Evolutionary conservation across 2,888 invertebrate species (phyloP).

Genomic region (Thecocarcelia acutangulata): DNA sequence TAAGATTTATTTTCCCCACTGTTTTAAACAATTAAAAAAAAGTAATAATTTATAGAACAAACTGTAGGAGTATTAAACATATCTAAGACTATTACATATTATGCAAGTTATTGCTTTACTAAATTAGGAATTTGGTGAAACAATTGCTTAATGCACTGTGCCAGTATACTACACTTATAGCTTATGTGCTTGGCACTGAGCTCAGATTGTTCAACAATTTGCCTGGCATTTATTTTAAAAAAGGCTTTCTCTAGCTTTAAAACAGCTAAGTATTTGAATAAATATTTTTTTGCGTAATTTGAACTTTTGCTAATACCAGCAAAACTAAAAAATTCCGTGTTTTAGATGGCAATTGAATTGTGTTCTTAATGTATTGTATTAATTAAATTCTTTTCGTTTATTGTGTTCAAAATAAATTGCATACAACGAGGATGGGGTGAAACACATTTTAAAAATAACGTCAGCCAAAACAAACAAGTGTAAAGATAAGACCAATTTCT

Average conservation of each 20-base stretch:
- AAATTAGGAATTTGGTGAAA: too few relatives aligned
- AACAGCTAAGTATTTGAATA: constrained; percentile 13
- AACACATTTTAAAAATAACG: not conserved
- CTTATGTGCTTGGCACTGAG: too few relatives aligned
- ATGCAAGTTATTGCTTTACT: too few relatives aligned
- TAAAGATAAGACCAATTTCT: too few relatives aligned
- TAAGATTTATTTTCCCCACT: too few relatives aligned
- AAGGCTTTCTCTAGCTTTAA: constrained; percentile 6
- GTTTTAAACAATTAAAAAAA: too few relatives aligned
- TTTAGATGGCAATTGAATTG: constrained; percentile 25
- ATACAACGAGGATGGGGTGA: not conserved
- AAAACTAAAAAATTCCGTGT: constrained; percentile 50
- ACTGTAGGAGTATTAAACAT: too few relatives aligned
- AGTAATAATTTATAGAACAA: too few relatives aligned
- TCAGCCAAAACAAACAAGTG: too few relatives aligned
- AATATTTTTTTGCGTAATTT: constrained; percentile 6
- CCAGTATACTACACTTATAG: too few relatives aligned
- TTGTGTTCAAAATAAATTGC: not conserved
- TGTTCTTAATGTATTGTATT: not conserved
- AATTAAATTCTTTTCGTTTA: not conserved
- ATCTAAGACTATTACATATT: too few relatives aligned
- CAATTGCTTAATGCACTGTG: too few relatives aligned
- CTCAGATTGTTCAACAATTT: constrained; percentile 26
- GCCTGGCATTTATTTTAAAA: constrained; percentile 37
- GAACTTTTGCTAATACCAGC: constrained; percentile 44